Conservation (phyloP, 2,797 vertebrate genomes). For the Spatula versicolor region DNA sequence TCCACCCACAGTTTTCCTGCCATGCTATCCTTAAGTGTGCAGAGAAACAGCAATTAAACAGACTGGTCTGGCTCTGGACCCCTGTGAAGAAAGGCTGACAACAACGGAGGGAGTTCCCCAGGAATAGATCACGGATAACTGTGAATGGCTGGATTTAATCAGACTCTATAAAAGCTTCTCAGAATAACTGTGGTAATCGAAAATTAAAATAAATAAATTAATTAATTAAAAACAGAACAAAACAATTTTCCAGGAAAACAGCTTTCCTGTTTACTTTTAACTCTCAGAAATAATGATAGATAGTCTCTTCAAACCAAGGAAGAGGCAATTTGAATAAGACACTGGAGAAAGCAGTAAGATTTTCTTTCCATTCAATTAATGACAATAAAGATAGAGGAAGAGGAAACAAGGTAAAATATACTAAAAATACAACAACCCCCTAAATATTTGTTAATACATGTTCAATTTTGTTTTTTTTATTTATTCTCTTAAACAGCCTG, state of each 20-base stretch:
- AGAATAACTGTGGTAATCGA: background rate
- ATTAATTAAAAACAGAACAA: background rate
- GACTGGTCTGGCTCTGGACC: background rate
- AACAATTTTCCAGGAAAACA: background rate
- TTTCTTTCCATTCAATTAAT: background rate
- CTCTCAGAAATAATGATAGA: background rate
- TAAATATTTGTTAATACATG: background rate
- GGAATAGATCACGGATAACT: background rate
- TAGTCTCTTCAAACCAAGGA: background rate
- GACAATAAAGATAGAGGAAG: background rate
- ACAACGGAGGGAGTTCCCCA: background rate
- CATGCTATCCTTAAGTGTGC: slow-evolving; percentile 4
- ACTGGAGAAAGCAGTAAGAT: background rate
- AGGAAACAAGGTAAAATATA: background rate
- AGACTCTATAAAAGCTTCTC: slow-evolving; percentile 25
- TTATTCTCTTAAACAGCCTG: background rate
- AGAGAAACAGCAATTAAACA: slow-evolving; percentile 51
- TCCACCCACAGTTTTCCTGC: slow-evolving; percentile 16
- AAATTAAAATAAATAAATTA: background rate
- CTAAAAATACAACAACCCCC: background rate
- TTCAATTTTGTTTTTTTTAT: background rate
- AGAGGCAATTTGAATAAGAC: background rate
- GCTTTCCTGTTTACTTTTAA: background rate
- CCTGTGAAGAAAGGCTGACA: slow-evolving; percentile 15
- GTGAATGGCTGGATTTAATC: slow-evolving; percentile 38